Conservation (phyloP, 2,888 invertebrate genomes). For the Nephrocerus scutellatus region DNA sequence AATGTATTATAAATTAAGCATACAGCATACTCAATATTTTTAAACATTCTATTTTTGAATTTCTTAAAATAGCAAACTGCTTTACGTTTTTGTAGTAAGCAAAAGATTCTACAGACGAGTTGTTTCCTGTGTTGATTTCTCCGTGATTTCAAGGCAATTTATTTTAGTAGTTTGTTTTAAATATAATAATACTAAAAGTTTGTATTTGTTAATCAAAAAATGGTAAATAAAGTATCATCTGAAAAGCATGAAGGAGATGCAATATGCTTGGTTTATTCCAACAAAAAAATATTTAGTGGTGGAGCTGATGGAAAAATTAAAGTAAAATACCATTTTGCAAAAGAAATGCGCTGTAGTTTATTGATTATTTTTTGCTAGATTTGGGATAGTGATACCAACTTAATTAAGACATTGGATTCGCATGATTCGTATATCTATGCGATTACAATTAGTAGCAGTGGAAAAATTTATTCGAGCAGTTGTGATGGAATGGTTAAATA, state of each 20-base stretch:
- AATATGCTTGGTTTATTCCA: conserved; percentile 35
- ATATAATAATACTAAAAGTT: too few species aligned
- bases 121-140: too few species aligned
- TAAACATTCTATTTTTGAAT: too few species aligned
- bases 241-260: conserved; percentile 46
- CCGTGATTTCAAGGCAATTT: too few species aligned
- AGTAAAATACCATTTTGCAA: conserved; percentile 27
- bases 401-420: conserved; percentile 35
- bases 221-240: conserved; percentile 30
- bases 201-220: too few species aligned
- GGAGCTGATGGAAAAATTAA: conserved; percentile 48
- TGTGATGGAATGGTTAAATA: conserved; percentile 45
- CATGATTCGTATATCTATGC: conserved; percentile 45
- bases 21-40: too few species aligned
- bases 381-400: conserved; percentile 42
- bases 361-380: conserved; percentile 30
- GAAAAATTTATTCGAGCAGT: conserved; percentile 45
- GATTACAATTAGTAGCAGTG: conserved; percentile 37
- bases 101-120: too few species aligned
- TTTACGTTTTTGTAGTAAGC: too few species aligned
- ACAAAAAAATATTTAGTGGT: conserved; percentile 40
- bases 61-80: too few species aligned
- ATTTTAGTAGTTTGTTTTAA: too few species aligned
- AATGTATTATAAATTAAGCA: too few species aligned
- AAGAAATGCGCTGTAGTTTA: background rate